phyloP scores from a whole-genome alignment of 2,113 vertebrate genomes.

The Syngnathus scovelli region DNA sequence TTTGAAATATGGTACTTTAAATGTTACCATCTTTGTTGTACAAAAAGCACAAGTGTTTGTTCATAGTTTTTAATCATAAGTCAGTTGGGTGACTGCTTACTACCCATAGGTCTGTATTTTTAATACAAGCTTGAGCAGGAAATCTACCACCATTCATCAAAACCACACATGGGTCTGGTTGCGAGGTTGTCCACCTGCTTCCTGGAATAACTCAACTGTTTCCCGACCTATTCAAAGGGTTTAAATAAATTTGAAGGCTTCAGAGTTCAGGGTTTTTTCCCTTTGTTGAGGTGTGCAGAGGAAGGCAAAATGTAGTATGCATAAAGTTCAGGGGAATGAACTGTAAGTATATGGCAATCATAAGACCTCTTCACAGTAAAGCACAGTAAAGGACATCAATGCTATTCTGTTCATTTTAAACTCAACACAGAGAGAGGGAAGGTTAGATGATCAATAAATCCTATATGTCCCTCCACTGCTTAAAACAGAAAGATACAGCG shows the following conservation, averaged over 20 bases:
- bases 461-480: conserved; percentile 25
- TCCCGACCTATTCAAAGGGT: background rate
- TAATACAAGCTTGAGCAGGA: background rate
- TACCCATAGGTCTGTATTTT: background rate
- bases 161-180: background rate
- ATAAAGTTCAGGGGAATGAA: background rate
- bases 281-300: background rate
- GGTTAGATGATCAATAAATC: conserved; percentile 48
- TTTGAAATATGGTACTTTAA: background rate
- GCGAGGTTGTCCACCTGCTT: background rate
- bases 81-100: background rate
- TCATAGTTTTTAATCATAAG: background rate
- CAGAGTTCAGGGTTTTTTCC: background rate
- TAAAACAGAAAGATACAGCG: conserved; percentile 15
- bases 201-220: conserved; percentile 1
- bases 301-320: background rate
- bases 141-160: background rate
- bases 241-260: background rate
- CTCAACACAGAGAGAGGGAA: conserved; percentile 3
- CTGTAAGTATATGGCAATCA: background rate
- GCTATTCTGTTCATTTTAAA: conserved; percentile 16
- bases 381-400: conserved; percentile 14
- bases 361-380: conserved; percentile 18
- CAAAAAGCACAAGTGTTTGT: background rate
- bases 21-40: background rate